phyloP scores from a whole-genome alignment of 2,797 vertebrate species.

The Girardinus metallicus region DNA sequence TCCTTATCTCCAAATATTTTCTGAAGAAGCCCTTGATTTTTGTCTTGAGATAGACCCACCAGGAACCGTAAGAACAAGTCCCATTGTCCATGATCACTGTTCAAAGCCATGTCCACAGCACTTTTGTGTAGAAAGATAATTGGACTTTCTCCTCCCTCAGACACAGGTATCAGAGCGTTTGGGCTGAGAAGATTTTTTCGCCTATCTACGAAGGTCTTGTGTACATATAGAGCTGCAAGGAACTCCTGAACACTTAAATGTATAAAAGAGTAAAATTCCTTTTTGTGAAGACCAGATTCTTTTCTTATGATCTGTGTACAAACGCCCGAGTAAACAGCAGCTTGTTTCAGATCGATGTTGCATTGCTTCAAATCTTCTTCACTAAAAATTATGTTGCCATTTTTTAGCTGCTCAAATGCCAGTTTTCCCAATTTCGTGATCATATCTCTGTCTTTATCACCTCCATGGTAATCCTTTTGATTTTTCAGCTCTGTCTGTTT shows the following conservation, averaged over 20 bases:
- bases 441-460: slow-evolving; percentile 1
- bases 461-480: slow-evolving; percentile 25
- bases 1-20: background rate
- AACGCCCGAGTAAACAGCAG: slow-evolving; percentile 30
- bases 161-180: background rate
- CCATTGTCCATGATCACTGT: slow-evolving; percentile 4
- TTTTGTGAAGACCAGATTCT: slow-evolving; percentile 23
- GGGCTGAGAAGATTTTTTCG: slow-evolving; percentile 11
- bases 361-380: slow-evolving; percentile 2
- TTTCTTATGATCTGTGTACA: slow-evolving; percentile 35
- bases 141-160: background rate
- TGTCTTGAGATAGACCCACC: slow-evolving; percentile 23
- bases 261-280: slow-evolving; percentile 28
- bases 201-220: slow-evolving; percentile 5
- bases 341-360: slow-evolving; percentile 20
- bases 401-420: slow-evolving; percentile 32
- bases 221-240: slow-evolving; percentile 38
- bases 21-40: slow-evolving; percentile 24
- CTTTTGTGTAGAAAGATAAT: slow-evolving; percentile 16
- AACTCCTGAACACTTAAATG: slow-evolving; percentile 42
- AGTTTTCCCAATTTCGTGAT: slow-evolving; percentile 43
- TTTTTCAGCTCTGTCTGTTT: slow-evolving; percentile 13
- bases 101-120: slow-evolving; percentile 8
- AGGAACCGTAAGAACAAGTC: slow-evolving; percentile 45
- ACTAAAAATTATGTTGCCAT: slow-evolving; percentile 15